Evolutionary conservation across 92 coral and sea anemone genomes (phyloP).

Genomic region (Phenganax subtilis): DNA sequence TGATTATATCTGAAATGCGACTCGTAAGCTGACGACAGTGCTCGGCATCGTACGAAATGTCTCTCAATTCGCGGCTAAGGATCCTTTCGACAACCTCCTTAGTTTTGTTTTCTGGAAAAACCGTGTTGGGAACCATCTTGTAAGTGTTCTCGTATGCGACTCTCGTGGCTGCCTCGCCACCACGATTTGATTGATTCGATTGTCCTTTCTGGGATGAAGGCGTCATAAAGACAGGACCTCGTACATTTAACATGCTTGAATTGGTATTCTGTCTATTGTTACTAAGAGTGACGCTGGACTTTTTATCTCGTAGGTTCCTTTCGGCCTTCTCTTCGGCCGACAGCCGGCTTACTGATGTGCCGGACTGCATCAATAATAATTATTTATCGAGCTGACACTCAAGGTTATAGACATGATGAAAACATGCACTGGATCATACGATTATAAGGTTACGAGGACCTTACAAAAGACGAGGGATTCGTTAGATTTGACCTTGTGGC

Average conservation of each 20-base stretch:
- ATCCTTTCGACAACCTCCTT: conserved; percentile 65
- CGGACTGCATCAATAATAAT: neutral
- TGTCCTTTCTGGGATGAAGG: conserved; percentile 29
- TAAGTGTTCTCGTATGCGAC: conserved; percentile 63
- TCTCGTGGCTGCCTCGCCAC: conserved; percentile 51
- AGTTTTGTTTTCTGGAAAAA: conserved; percentile 68
- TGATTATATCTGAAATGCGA: conserved; percentile 69
- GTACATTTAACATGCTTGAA: conserved; percentile 25
- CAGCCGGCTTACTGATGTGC: neutral
- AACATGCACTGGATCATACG: conserved; percentile 5
- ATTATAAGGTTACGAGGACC: conserved; percentile 25
- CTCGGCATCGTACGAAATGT: conserved; percentile 66
- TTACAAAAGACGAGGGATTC: conserved; percentile 4
- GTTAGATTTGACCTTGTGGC: conserved; percentile 22
- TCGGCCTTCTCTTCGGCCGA: conserved; percentile 18
- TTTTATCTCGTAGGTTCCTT: conserved; percentile 5
- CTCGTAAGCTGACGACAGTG: conserved; percentile 82
- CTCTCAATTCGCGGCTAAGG: conserved; percentile 63
- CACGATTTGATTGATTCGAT: neutral
- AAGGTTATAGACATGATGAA: conserved; percentile 7
- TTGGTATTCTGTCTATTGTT: conserved; percentile 6
- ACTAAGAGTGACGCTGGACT: neutral
- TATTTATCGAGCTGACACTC: too few relatives aligned
- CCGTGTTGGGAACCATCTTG: conserved; percentile 65
- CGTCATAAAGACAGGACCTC: conserved; percentile 38